phyloP scores from a whole-genome alignment of 1,140 invertebrate genomes.

The Mactra quadrangularis region DNA sequence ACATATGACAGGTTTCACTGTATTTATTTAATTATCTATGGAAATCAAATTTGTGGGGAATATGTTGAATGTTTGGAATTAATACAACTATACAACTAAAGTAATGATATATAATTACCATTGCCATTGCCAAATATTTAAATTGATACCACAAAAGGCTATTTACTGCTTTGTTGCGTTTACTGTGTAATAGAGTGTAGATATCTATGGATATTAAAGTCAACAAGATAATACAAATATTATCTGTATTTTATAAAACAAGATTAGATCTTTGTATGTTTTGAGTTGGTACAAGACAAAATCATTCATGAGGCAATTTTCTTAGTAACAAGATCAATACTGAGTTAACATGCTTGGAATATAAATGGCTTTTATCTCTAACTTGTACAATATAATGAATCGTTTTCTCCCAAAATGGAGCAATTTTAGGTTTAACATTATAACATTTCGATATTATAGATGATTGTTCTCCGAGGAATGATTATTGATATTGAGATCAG shows the following conservation, averaged over 20 bases:
- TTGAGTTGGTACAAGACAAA: neutral
- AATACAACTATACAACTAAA: too few relatives aligned
- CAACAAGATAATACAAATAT: constrained; percentile 1
- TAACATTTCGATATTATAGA: constrained; percentile 17
- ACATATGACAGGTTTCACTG: too few relatives aligned
- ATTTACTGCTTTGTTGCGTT: too few relatives aligned
- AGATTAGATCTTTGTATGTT: constrained; percentile 32
- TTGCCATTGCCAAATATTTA: too few relatives aligned
- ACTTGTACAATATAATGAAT: neutral
- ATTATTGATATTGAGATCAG: constrained; percentile 20
- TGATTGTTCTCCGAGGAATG: neutral
- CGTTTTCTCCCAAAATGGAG: constrained; percentile 7
- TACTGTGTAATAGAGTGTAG: too few relatives aligned
- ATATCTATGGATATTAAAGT: neutral
- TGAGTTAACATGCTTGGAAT: constrained; percentile 20
- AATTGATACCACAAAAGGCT: too few relatives aligned
- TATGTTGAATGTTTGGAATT: too few relatives aligned
- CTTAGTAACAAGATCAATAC: constrained; percentile 34
- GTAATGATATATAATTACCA: too few relatives aligned
- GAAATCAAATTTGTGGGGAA: too few relatives aligned
- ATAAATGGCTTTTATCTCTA: constrained; percentile 20
- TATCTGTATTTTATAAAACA: constrained; percentile 6
- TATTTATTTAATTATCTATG: too few relatives aligned
- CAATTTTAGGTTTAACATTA: constrained; percentile 22
- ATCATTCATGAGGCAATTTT: constrained; percentile 33